phyloP scores from a whole-genome alignment of 2,888 invertebrate species.

The Xanthia togata region DNA sequence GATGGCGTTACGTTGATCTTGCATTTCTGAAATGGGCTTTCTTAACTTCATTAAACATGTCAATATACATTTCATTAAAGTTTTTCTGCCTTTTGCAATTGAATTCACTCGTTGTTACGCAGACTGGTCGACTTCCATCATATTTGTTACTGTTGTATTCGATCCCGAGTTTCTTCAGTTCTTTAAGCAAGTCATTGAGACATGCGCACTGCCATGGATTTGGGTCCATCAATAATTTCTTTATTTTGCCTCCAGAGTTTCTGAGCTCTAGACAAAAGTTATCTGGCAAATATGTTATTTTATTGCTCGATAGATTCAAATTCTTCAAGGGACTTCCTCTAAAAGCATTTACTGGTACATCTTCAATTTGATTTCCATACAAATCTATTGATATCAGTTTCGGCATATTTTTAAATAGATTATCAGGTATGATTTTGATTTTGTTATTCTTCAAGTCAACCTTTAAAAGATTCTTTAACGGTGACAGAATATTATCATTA shows the following conservation, averaged over 20 bases:
- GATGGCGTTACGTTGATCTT: constrained; percentile 49
- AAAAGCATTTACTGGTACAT: constrained; percentile 79
- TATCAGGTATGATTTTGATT: constrained; percentile 76
- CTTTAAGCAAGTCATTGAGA: constrained; percentile 77
- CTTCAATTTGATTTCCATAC: constrained; percentile 78
- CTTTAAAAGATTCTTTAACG: constrained; percentile 76
- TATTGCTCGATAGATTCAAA: constrained; percentile 81
- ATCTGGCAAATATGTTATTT: constrained; percentile 79
- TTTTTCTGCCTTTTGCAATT: constrained; percentile 77
- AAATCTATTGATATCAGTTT: constrained; percentile 77
- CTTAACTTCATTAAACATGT: constrained; percentile 72
- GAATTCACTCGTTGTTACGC: constrained; percentile 76
- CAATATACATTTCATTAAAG: constrained; percentile 74
- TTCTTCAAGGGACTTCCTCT: constrained; percentile 77
- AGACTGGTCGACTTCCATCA: constrained; percentile 79
- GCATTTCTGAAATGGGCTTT: constrained; percentile 3
- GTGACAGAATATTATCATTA: constrained; percentile 75
- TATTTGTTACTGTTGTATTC: constrained; percentile 77
- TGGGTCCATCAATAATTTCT: constrained; percentile 81
- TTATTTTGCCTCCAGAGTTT: constrained; percentile 78
- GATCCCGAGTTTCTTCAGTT: constrained; percentile 77
- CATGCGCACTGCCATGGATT: constrained; percentile 87
- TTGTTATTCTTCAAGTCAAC: constrained; percentile 78
- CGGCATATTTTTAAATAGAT: constrained; percentile 75
- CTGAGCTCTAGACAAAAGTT: constrained; percentile 82